Evolutionary conservation across 2,113 vertebrate genomes (phyloP).

Genomic region (Paramisgurnus dabryanus): DNA sequence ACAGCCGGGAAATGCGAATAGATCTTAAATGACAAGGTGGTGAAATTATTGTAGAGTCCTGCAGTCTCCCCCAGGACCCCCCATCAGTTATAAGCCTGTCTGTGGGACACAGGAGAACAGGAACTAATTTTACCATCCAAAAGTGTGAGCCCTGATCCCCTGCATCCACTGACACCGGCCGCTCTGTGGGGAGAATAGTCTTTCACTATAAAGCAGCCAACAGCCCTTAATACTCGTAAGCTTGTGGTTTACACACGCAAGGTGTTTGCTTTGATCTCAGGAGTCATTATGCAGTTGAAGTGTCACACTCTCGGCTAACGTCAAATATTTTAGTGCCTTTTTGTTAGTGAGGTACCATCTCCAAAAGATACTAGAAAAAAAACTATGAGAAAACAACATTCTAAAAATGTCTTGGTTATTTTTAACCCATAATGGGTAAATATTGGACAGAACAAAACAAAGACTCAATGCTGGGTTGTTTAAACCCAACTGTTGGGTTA

Average conservation of each 20-base stretch:
- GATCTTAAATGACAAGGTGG: constrained; percentile 17
- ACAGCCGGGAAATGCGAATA: constrained; percentile 9
- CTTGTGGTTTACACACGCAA: constrained; percentile 51
- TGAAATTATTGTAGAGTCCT: constrained; percentile 29
- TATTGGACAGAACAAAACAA: too few species aligned
- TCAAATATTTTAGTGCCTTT: neutral
- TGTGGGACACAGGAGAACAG: constrained; percentile 41
- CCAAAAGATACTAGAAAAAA: too few species aligned
- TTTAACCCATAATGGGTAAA: too few species aligned
- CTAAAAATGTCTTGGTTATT: too few species aligned
- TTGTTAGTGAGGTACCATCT: too few species aligned
- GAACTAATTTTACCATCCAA: constrained; percentile 51
- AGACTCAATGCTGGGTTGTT: too few species aligned
- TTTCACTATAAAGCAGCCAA: constrained; percentile 58
- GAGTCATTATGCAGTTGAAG: constrained; percentile 47
- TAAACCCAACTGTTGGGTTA: too few species aligned
- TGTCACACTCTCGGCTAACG: constrained; percentile 25
- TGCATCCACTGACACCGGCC: constrained; percentile 2
- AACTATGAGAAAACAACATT: too few species aligned
- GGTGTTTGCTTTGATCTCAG: constrained; percentile 60
- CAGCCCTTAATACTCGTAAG: constrained; percentile 53
- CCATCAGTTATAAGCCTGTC: constrained; percentile 55
- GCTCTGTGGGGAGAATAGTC: constrained; percentile 42
- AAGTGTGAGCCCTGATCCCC: constrained; percentile 9
- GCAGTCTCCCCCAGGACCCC: constrained; percentile 31